Conservation (phyloP, 2,113 vertebrate species). For the Pedetes capensis region DNA sequence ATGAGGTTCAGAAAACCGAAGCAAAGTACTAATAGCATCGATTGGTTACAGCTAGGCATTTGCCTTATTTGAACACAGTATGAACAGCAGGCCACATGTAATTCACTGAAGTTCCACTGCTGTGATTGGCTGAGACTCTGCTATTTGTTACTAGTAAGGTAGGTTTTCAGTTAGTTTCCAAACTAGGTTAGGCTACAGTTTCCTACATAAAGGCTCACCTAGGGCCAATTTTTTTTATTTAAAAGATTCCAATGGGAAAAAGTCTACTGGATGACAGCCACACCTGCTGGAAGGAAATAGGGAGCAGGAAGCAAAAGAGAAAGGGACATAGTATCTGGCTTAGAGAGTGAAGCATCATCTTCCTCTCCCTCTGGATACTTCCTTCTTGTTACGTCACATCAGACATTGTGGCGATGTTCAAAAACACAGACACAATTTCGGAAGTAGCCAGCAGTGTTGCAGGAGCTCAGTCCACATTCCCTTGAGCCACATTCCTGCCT, state of each 20-base stretch:
- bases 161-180: background rate
- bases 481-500: background rate
- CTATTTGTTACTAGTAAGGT: background rate
- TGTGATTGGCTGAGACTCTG: background rate
- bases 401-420: background rate
- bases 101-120: background rate
- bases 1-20: background rate
- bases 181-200: background rate
- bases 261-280: background rate
- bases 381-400: background rate
- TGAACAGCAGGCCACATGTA: background rate
- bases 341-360: background rate
- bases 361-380: background rate
- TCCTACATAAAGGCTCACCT: background rate
- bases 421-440: background rate
- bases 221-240: background rate
- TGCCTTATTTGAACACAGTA: background rate
- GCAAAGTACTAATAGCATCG: no score
- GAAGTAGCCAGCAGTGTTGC: background rate
- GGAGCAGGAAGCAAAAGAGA: background rate
- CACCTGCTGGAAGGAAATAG: background rate
- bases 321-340: background rate
- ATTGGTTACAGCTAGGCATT: background rate
- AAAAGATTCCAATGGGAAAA: background rate
- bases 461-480: background rate